Evolutionary conservation across 2,888 invertebrate species (phyloP).

Genomic region (Cheilosia pagana): DNA sequence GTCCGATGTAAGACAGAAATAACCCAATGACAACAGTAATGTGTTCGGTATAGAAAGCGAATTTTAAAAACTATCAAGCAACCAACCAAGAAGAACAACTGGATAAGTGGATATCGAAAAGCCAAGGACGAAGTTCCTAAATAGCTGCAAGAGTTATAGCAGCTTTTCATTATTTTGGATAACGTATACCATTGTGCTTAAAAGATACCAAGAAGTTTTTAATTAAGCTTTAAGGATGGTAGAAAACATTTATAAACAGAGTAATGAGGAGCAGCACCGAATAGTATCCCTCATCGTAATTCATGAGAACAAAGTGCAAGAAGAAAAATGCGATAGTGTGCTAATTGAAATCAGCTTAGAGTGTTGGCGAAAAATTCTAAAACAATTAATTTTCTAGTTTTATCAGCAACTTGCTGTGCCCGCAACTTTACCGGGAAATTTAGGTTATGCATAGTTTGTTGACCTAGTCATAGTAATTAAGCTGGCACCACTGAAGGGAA

Average conservation of each 20-base stretch:
- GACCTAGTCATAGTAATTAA: too few relatives aligned
- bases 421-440: too few relatives aligned
- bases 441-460: too few relatives aligned
- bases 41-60: too few relatives aligned
- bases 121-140: constrained; percentile 11
- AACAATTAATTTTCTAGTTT: constrained; percentile 8
- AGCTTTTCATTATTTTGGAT: constrained; percentile 20
- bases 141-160: neutral
- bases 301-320: neutral
- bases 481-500: too few relatives aligned
- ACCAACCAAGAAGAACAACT: neutral
- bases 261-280: constrained; percentile 10
- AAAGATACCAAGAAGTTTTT: constrained; percentile 32
- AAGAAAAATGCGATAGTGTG: neutral
- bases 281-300: neutral
- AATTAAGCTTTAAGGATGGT: constrained; percentile 23
- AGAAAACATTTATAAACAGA: constrained; percentile 5
- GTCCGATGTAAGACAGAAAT: too few relatives aligned
- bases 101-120: constrained; percentile 13
- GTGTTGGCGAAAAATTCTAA: neutral
- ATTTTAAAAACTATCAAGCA: too few relatives aligned
- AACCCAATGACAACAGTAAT: too few relatives aligned
- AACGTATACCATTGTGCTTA: constrained; percentile 21
- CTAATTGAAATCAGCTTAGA: neutral
- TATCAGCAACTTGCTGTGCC: too few relatives aligned